phyloP scores from a whole-genome alignment of 2,113 vertebrate species.

The Lepisosteus osseus region DNA sequence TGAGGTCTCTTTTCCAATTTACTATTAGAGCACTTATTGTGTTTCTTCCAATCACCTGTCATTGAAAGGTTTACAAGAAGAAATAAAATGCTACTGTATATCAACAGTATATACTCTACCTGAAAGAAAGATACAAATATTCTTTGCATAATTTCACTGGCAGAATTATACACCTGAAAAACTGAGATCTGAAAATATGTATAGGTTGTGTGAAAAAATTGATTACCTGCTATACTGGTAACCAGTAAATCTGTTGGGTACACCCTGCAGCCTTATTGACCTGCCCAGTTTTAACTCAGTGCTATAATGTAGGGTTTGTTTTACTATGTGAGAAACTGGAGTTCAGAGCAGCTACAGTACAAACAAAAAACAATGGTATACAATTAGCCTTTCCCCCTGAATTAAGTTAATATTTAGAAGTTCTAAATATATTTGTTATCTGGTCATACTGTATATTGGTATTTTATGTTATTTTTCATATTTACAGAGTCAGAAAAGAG shows the following conservation, averaged over 20 bases:
- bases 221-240: neutral
- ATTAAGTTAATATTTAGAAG: too few relatives aligned
- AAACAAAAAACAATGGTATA: too few relatives aligned
- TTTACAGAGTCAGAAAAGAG: too few relatives aligned
- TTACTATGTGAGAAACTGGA: too few relatives aligned
- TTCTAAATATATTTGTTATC: too few relatives aligned
- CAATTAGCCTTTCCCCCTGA: too few relatives aligned
- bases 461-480: too few relatives aligned
- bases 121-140: neutral
- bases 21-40: neutral
- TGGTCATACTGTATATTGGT: too few relatives aligned
- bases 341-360: too few relatives aligned
- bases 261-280: neutral
- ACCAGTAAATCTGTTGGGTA: neutral
- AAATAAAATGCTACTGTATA: neutral
- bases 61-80: neutral
- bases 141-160: neutral
- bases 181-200: neutral
- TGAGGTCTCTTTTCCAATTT: neutral
- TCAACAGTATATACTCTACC: neutral
- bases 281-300: neutral
- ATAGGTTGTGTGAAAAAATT: neutral
- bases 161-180: neutral
- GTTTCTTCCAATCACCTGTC: constrained; percentile 10
- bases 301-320: too few relatives aligned